These are phyloP conservation scores for Hirtodrosophila confusa DNA, from an alignment of 2,888 invertebrate genomes.

Conservation along the genomic window DNA sequence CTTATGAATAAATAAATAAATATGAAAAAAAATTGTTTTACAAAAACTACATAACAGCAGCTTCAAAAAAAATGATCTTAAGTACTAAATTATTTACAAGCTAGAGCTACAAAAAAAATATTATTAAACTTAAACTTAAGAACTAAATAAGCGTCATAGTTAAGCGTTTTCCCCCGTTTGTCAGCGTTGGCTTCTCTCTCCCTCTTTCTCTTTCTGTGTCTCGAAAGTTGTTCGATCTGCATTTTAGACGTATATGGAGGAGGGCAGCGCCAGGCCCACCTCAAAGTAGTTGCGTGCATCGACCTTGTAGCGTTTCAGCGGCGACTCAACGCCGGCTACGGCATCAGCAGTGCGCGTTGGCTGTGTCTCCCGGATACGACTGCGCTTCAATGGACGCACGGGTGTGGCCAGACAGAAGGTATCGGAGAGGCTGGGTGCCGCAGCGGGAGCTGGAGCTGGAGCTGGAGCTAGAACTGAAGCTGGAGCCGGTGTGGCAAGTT, in stretches of 20 bases:
- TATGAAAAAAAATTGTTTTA: slow-evolving; percentile 52
- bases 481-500: background rate
- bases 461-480: too few relatives aligned
- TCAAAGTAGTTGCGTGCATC: slow-evolving; percentile 81
- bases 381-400: slow-evolving; percentile 59
- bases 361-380: slow-evolving; percentile 20
- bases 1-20: slow-evolving; percentile 35
- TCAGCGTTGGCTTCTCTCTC: slow-evolving; percentile 64
- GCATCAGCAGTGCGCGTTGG: background rate
- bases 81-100: slow-evolving; percentile 38
- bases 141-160: slow-evolving; percentile 82
- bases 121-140: slow-evolving; percentile 50
- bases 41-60: slow-evolving; percentile 79
- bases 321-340: slow-evolving; percentile 49
- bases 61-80: slow-evolving; percentile 56
- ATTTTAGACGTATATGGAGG: slow-evolving; percentile 80
- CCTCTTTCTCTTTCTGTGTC: background rate
- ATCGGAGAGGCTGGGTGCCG: slow-evolving; percentile 32
- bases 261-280: slow-evolving; percentile 82
- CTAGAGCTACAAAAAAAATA: slow-evolving; percentile 19
- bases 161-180: slow-evolving; percentile 82
- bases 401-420: slow-evolving; percentile 78
- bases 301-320: slow-evolving; percentile 73
- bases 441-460: background rate
- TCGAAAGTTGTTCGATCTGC: background rate